A percentile compares a stretch with the other conserved stretches of the same genome.
Evolutionary conservation across 1,140 invertebrate species (phyloP).

Genomic region (Papilio xuthus): DNA sequence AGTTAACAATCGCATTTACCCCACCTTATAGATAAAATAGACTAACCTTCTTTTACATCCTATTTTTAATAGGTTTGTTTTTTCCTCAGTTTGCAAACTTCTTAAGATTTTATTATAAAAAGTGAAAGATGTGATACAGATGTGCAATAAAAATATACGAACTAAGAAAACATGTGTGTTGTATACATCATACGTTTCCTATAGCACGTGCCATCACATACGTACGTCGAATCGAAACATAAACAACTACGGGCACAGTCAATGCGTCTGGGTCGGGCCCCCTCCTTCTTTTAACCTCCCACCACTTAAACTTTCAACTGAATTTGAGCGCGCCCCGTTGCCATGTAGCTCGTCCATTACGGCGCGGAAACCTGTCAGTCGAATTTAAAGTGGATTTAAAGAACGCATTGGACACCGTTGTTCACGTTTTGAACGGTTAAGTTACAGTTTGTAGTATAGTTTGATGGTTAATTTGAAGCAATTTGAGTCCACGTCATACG

Average conservation of each 20-base stretch:
- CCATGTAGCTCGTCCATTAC: constrained; percentile 43
- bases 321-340: constrained; percentile 35
- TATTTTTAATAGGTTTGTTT: background rate
- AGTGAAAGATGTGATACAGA: constrained; percentile 37
- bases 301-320: constrained; percentile 50
- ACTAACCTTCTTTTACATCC: background rate
- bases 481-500: constrained; percentile 68
- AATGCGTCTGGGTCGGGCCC: constrained; percentile 53
- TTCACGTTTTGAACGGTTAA: constrained; percentile 38
- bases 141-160: constrained; percentile 45
- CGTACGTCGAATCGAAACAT: constrained; percentile 47
- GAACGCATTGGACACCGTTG: constrained; percentile 58
- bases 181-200: constrained; percentile 54
- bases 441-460: constrained; percentile 44
- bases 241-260: constrained; percentile 55
- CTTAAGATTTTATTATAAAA: constrained; percentile 11
- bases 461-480: constrained; percentile 58
- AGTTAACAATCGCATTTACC: background rate
- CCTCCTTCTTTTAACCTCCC: constrained; percentile 55
- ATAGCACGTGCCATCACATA: constrained; percentile 62
- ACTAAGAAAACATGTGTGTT: constrained; percentile 54
- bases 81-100: background rate
- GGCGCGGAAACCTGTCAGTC: constrained; percentile 26
- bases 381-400: constrained; percentile 40
- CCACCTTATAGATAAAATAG: background rate